phyloP scores from a whole-genome alignment of 2,797 vertebrate genomes.

The Tapirus indicus region DNA sequence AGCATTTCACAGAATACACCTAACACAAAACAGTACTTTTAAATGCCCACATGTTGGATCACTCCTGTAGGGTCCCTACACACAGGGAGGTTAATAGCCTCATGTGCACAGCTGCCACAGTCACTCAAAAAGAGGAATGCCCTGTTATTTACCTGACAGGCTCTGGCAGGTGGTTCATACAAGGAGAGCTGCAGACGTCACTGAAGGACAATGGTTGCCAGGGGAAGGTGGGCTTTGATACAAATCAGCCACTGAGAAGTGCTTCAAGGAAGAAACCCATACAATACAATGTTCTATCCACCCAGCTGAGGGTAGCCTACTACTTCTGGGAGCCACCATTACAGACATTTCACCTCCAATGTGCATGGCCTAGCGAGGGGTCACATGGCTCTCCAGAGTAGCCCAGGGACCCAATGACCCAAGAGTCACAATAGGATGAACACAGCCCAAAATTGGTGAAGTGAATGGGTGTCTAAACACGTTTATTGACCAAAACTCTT shows the following conservation, averaged over 20 bases:
- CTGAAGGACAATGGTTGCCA: background rate
- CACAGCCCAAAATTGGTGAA: no score
- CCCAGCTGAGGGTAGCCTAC: background rate
- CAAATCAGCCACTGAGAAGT: background rate
- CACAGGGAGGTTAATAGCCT: background rate
- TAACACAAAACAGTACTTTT: background rate
- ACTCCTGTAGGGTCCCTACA: background rate
- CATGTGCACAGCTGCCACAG: background rate
- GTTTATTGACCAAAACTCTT: background rate
- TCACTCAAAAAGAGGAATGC: background rate
- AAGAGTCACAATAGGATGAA: background rate
- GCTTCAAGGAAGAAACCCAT: background rate
- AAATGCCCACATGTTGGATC: background rate
- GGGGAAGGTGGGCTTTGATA: background rate
- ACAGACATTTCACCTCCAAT: background rate
- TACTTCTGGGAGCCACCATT: background rate
- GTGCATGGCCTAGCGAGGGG: background rate
- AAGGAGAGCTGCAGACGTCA: background rate
- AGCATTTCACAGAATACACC: background rate
- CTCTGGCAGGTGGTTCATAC: background rate
- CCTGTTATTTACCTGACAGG: background rate
- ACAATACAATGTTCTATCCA: background rate
- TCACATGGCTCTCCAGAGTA: background rate
- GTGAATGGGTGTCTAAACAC: background rate
- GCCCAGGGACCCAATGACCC: background rate